Conservation (phyloP, 2,113 vertebrate species). For the Oryzias curvinotus region DNA sequence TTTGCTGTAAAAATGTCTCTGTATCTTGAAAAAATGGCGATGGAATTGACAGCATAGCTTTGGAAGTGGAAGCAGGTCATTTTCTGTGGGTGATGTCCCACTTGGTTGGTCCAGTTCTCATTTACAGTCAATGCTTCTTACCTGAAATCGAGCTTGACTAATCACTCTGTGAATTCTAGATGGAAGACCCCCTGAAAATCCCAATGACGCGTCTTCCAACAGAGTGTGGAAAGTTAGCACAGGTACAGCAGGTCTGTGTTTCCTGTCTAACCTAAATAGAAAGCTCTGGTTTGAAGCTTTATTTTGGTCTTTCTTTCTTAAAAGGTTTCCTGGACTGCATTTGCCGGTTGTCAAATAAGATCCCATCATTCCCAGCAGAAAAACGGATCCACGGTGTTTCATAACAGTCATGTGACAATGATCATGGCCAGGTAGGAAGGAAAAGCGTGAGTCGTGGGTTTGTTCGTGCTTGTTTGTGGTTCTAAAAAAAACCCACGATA, state of each 20-base stretch:
- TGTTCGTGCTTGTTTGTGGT: too few relatives aligned
- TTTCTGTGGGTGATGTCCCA: too few relatives aligned
- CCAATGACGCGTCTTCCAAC: conserved; percentile 38
- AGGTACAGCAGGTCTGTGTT: conserved; percentile 39
- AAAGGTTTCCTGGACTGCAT: conserved; percentile 70
- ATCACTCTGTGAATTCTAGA: conserved; percentile 53
- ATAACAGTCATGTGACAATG: conserved; percentile 15
- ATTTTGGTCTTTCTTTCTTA: background rate
- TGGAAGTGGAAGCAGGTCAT: too few relatives aligned
- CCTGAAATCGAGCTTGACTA: conserved; percentile 8
- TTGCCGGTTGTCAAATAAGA: conserved; percentile 43
- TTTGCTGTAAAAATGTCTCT: too few relatives aligned
- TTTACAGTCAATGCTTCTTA: too few relatives aligned
- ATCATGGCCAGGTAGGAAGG: conserved; percentile 43
- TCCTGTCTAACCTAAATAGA: background rate
- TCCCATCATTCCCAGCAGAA: conserved; percentile 20
- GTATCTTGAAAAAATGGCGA: too few relatives aligned
- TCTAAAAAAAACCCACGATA: too few relatives aligned
- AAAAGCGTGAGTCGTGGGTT: background rate
- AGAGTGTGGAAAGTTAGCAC: conserved; percentile 47
- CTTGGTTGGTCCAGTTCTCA: too few relatives aligned
- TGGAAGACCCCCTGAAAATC: conserved; percentile 67
- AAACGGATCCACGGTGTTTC: conserved; percentile 46
- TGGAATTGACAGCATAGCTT: too few relatives aligned
- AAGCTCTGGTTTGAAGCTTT: background rate